These are phyloP conservation scores for Tachina fera DNA, from an alignment of 2,888 invertebrate genomes.

Conservation along the genomic window DNA sequence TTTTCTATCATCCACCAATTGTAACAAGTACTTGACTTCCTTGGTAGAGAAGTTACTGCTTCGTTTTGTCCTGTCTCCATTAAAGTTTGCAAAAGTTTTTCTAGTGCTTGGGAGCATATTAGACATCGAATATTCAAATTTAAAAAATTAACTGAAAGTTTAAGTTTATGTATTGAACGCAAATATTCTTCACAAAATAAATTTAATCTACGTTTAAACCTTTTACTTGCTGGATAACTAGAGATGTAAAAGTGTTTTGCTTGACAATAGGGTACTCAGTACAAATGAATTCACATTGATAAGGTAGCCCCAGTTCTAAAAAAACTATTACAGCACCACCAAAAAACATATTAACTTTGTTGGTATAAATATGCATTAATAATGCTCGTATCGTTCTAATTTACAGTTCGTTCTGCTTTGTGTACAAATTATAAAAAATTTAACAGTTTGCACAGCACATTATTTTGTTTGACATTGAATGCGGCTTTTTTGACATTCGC, in stretches of 20 bases:
- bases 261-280: not conserved
- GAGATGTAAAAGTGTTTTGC: not conserved
- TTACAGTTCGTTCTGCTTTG: no score
- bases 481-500: no score
- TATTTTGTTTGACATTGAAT: no score
- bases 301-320: no score
- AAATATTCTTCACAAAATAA: not conserved
- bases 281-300: no score
- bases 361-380: no score
- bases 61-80: constrained; percentile 35
- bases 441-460: no score
- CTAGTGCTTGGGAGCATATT: constrained; percentile 20
- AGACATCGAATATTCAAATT: constrained; percentile 10
- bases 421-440: no score
- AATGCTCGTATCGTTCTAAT: no score
- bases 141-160: constrained; percentile 50
- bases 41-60: constrained; percentile 57
- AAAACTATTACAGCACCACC: no score
- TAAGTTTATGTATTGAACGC: constrained; percentile 8
- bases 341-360: no score
- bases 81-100: constrained; percentile 4
- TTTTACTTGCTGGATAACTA: constrained; percentile 16
- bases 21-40: constrained; percentile 50
- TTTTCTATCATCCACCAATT: constrained; percentile 47
- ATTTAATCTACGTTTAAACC: constrained; percentile 60